Percentiles rank a stretch among this genome's conserved stretches.
Evolutionary conservation across 1,140 invertebrate species (phyloP).

Genomic region (Hylyphantes graminicola): DNA sequence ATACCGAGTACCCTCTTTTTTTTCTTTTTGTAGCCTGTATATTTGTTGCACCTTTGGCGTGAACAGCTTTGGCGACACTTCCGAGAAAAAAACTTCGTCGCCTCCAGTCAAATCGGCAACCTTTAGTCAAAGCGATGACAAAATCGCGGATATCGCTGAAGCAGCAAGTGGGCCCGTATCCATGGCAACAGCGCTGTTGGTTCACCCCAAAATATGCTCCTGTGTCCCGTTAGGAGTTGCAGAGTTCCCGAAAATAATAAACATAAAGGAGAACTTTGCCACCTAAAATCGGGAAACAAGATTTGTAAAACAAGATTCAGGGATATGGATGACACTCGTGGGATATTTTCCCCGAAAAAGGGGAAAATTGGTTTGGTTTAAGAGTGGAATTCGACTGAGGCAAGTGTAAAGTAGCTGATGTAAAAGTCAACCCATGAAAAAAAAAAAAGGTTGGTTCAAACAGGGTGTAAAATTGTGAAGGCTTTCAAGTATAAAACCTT

Average conservation of each 20-base stretch:
- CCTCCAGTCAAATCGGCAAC: not conserved
- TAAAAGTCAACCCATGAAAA: too few relatives aligned
- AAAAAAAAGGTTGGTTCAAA: too few relatives aligned
- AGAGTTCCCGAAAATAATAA: not conserved
- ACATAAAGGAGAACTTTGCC: not conserved
- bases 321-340: too few relatives aligned
- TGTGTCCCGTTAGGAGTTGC: conserved; percentile 9
- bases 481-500: too few relatives aligned
- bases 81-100: not conserved
- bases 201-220: conserved; percentile 38
- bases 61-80: not conserved
- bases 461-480: too few relatives aligned
- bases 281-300: not conserved
- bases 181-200: conserved; percentile 41
- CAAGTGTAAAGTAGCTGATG: too few relatives aligned
- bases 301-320: not conserved
- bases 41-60: too few relatives aligned
- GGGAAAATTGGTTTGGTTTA: too few relatives aligned
- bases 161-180: conserved; percentile 46
- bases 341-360: too few relatives aligned
- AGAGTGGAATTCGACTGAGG: too few relatives aligned
- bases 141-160: conserved; percentile 35
- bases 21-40: too few relatives aligned
- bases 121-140: not conserved
- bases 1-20: too few relatives aligned